Base-by-base conservation (phyloP, 2,888 invertebrate species). In the Gisinianus flammeolus region DNA sequence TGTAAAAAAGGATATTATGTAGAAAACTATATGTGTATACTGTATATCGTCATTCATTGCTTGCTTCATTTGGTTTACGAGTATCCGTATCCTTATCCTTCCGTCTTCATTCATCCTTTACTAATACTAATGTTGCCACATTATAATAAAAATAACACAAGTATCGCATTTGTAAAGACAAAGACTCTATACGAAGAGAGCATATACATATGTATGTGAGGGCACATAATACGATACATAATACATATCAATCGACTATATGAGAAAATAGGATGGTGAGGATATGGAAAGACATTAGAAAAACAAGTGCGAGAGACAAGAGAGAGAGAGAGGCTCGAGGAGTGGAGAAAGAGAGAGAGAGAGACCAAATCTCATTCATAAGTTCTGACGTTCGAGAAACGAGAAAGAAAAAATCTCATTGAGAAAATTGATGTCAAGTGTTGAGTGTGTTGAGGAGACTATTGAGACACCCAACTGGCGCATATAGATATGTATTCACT, bases 371-470 rank as follows among this genome's bases (percentile, higher is more conserved):
- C 62, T 73, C 72, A 58, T 72, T 72, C 33, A 72, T 72, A 58
- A 58, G 62, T 58, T 72, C 8, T 28, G 52, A 69, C 12, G 22
- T 31, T 64, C 19, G 30, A 26, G 22, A n/a, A n/a, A 62, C 26
- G 62, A n/a, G 28, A 12, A 62, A 62, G 73, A 73, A 73, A 24
- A 56, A 35, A 64, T 73, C 73, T 73, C 73, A 73, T 73, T 73
- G 73, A 73, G 73, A 73, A 64, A 73, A 73, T 73, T 73, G 58
- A 73, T 73, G 73, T 73, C 73, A 62, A 73, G 73, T 73, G 73
- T 44, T 28, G 28, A 56, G 73, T 31, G 73, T 52, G 62, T n/a
- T 73, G 33, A 58, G 28, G 54, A n/a, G 71, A n/a, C n/a, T n/a
- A n/a, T n/a, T n/a, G n/a, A n/a, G n/a, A n/a, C 56, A 56, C n/a